Evolutionary conservation across 2,113 vertebrate species (phyloP).

Genomic region (Suncus etruscus): DNA sequence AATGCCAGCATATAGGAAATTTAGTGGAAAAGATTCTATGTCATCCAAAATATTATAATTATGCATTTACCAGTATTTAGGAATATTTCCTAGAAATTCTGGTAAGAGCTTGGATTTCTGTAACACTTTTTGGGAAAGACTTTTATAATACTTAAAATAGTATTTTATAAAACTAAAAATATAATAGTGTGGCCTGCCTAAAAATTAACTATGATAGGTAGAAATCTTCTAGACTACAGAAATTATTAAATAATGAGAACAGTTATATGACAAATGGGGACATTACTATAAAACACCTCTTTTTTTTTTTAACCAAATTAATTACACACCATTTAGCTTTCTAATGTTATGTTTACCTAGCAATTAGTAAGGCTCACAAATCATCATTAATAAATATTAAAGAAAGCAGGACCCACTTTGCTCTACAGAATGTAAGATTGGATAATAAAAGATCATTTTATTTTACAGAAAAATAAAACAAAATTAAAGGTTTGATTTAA

Average conservation of each 20-base stretch:
- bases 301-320: constrained; percentile 78
- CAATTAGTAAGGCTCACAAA: constrained; percentile 81
- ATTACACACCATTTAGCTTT: constrained; percentile 82
- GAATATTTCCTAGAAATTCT: not conserved
- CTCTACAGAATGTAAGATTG: constrained; percentile 41
- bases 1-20: not conserved
- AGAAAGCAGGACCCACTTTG: constrained; percentile 61
- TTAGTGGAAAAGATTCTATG: not conserved
- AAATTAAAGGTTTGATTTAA: not conserved
- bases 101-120: constrained; percentile 4
- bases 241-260: constrained; percentile 74
- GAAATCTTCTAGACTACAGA: constrained; percentile 58
- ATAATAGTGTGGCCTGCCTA: not conserved
- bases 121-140: not conserved
- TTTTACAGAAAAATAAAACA: not conserved
- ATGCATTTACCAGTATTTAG: not conserved
- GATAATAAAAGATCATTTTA: constrained; percentile 17
- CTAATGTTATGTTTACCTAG: constrained; percentile 82
- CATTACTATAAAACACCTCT: constrained; percentile 55
- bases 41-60: not conserved
- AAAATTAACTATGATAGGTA: constrained; percentile 63
- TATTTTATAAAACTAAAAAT: constrained; percentile 24
- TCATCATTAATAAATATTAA: constrained; percentile 83
- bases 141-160: constrained; percentile 39
- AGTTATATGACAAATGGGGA: constrained; percentile 74